phyloP scores from a whole-genome alignment of 1,140 invertebrate genomes.

The Rhysida immarginata region DNA sequence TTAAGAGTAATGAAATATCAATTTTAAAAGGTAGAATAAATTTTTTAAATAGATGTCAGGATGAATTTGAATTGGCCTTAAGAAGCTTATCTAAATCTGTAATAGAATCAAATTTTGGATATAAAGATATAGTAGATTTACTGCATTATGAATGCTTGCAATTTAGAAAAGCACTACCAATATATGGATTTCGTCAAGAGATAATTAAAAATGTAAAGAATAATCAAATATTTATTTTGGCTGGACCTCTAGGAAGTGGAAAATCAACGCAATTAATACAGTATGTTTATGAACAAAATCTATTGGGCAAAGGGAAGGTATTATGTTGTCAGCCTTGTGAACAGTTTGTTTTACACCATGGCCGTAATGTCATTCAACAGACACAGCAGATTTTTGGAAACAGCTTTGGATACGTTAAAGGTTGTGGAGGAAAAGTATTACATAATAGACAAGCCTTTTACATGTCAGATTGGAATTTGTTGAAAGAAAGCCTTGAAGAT shows the following conservation, averaged over 20 bases:
- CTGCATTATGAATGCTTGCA: too few species aligned
- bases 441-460: neutral
- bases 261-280: conserved; percentile 1
- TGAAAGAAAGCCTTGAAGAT: neutral
- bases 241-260: neutral
- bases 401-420: neutral
- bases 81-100: too few species aligned
- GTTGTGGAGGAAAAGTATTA: neutral
- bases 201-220: too few species aligned
- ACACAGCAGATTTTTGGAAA: neutral
- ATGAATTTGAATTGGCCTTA: too few species aligned
- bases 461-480: neutral
- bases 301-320: neutral
- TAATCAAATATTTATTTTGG: too few species aligned
- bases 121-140: too few species aligned
- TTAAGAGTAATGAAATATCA: too few species aligned
- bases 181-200: too few species aligned
- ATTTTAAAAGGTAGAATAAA: too few species aligned
- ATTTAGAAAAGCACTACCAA: too few species aligned
- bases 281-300: neutral
- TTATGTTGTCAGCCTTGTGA: neutral
- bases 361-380: neutral
- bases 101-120: too few species aligned
- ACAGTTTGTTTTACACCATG: neutral
- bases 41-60: too few species aligned